Conservation (phyloP, 2,113 vertebrate species). For the Patagioenas fasciata region DNA sequence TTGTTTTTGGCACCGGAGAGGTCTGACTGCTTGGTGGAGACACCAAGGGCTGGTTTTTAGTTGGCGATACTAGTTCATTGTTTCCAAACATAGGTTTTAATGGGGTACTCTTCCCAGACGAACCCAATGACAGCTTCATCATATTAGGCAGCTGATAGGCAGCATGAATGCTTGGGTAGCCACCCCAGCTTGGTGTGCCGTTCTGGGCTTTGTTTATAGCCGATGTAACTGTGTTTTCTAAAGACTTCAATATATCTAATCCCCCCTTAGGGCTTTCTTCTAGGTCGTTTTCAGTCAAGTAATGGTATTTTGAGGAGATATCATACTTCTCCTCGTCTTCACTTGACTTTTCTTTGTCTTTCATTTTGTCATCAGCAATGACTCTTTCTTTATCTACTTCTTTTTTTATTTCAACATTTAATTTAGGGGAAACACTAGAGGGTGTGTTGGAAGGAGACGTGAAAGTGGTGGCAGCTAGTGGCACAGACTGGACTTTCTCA, state of each 20-base stretch:
- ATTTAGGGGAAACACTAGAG: constrained; percentile 86
- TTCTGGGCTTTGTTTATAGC: constrained; percentile 99
- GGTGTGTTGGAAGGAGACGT: constrained; percentile 88
- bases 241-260: constrained; percentile 94
- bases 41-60: constrained; percentile 87
- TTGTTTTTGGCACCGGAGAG: constrained; percentile 93
- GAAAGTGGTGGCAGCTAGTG: constrained; percentile 93
- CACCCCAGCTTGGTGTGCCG: constrained; percentile 96
- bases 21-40: constrained; percentile 90
- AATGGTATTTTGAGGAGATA: constrained; percentile 94
- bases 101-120: constrained; percentile 85
- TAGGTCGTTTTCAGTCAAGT: constrained; percentile 95
- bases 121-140: constrained; percentile 95
- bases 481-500: constrained; percentile 96
- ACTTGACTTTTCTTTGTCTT: constrained; percentile 82
- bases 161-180: constrained; percentile 97
- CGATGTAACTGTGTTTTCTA: constrained; percentile 97
- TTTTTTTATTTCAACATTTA: constrained; percentile 90
- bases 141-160: constrained; percentile 98
- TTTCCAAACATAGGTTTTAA: constrained; percentile 90
- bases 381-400: constrained; percentile 90
- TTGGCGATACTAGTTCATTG: constrained; percentile 86
- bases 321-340: constrained; percentile 96
- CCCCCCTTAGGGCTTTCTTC: constrained; percentile 97
- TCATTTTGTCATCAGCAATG: constrained; percentile 81